Base-by-base conservation (phyloP, 2,888 invertebrate genomes). In the Agrochola lota region DNA sequence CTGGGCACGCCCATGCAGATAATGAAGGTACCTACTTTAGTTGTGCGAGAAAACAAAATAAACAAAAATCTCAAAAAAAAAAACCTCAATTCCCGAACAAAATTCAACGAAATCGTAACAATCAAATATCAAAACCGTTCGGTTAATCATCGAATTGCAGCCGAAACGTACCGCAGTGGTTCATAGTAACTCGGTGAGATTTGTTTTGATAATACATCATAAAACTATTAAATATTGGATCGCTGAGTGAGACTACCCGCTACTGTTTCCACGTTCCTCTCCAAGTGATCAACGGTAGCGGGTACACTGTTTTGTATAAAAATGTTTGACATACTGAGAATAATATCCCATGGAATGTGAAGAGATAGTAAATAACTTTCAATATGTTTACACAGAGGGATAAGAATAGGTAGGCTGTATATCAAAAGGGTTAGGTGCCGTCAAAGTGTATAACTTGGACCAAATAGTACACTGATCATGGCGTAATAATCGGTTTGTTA, bases 201-300 rank as follows among this genome's bases (percentile, higher is more conserved):
- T 96, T 97, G 97, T 97, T 97, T 96, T 97, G 96, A 97, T 96
- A 97, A 97, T 97, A 97, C 96, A 97, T 97, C 97, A 97, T 97
- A 97, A 97, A 96, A 96, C 96, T 97, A 97, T 97, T 97, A 97
- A 97, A 97, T 97, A 97, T 97, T 95, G 93, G 94, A 94, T 94
- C 96, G 97, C 94, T 95, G 97, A 97, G 96, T 96, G 97, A 97
- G 96, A 96, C 94, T 96, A 95, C 91, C 97, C 94, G 93, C 93
- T 93, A 94, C 95, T 94, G 94, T 95, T 94, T 94, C 93, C 92
- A 93, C 90, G 92, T 89, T 89, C 85, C 85, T 89, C 91, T 85
- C 78, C 89, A 95, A 94, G 92, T 90, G 83, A 94, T 89, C 91
- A 88, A 85, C 89, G 85, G 87, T 57, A 92, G 94, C 94, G 94